Evolutionary conservation across 2,113 vertebrate species (phyloP).

Genomic region (Myotis yumanensis): DNA sequence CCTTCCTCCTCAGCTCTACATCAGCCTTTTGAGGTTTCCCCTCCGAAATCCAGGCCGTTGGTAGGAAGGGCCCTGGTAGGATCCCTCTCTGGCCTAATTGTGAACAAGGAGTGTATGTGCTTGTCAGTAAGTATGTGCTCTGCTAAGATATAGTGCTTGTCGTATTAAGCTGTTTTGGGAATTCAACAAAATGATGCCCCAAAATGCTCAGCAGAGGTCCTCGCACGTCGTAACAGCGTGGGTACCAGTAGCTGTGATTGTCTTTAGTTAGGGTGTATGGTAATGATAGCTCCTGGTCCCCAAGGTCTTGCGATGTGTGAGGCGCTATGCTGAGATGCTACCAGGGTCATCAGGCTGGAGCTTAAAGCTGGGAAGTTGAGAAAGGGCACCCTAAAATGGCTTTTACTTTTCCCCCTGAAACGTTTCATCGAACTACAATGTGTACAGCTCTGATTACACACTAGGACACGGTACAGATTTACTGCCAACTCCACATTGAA

Average conservation of each 20-base stretch:
- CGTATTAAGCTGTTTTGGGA: neutral
- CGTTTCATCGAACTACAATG: constrained; percentile 12
- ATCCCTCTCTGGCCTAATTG: neutral
- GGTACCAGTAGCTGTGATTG: neutral
- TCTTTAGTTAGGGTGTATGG: neutral
- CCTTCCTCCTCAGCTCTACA: neutral
- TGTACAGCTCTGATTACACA: neutral
- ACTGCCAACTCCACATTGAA: neutral
- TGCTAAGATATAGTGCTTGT: neutral
- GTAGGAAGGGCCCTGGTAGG: neutral
- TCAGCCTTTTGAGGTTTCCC: neutral
- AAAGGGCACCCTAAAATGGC: neutral
- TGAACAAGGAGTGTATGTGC: neutral
- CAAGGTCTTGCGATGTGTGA: neutral
- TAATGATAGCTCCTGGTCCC: neutral
- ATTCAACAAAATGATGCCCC: neutral
- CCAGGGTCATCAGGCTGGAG: neutral
- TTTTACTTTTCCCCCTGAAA: neutral
- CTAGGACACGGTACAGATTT: neutral
- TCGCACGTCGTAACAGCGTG: neutral
- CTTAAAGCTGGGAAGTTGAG: neutral
- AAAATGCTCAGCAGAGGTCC: neutral
- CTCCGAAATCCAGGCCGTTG: neutral
- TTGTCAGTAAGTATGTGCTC: neutral
- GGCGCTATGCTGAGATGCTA: neutral